Base-by-base conservation (phyloP, 2,113 vertebrate genomes). In the Misgurnus mizolepis region DNA sequence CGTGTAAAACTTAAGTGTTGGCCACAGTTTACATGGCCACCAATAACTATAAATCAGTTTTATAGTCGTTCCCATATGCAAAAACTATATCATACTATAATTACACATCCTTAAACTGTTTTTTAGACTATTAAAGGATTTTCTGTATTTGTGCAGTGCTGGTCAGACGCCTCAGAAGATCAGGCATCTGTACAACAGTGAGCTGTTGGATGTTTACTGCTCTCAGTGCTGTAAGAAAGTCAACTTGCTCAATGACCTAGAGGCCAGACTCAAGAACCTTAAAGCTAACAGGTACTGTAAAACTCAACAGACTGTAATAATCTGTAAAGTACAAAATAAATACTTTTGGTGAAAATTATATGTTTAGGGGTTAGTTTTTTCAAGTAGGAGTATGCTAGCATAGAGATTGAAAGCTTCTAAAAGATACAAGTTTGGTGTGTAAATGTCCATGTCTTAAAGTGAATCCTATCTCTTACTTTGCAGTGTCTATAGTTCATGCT, bases 201-300 rank as follows among this genome's bases (percentile, higher is more conserved):
- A 95, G 66, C 82, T 94, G 34, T 86, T 96, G 86, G 95, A 96
- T 78, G 93, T 96, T 18, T 96, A 96, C 89, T 96, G 95, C 86
- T 94, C 94, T 18, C 95, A 96, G 87, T 96, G 95, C 94, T 95
- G 94, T 87, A 96, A 94, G 91, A 96, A 96, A 84, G 94, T 96
- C 86, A 96, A 95, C 83, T 90, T 96, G 67, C 94, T 96, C 55
- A 96, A 95, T 58, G 95, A 96, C 90, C 85, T 96, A 89, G 95
- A 96, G 89, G 94, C 95, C 78, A 91, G 95, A 56, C 94, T 96
- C 80, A 95, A 92, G 88, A 95, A 94, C 89, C 91, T 96, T 53
- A 95, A 95, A 88, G 95, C 93, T 87, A 95, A 95, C 89, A 96
- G 95, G 95, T 96, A 34, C 27, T 34, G 27, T 34, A 87, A 89